Evolutionary conservation across 2,797 vertebrate species (phyloP), one percentile per base, ranked within the genome.

Genomic region (Tolypeutes matacus): DNA sequence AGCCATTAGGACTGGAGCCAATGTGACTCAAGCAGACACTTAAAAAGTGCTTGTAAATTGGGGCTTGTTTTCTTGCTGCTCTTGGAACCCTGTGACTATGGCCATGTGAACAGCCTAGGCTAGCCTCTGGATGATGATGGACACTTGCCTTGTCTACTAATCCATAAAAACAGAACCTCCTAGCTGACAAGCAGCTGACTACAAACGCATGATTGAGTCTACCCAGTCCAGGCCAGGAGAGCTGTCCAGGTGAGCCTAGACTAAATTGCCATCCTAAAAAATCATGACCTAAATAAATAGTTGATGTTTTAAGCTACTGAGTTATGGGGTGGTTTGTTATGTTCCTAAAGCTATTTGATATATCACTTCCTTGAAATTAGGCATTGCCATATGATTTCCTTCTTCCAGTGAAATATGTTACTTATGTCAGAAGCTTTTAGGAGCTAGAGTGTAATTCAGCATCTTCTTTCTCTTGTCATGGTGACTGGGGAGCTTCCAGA

Each of bases 381-480:
- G 46, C 46, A 46, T 46, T 46, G 34, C 12, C 76, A 56, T 12
- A 58, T 31, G 23, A 89, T 73, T 80, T 88, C 9, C 76, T 86
- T 91, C 10, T 80, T 6, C 23, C 58, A 83, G 0, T 62, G 62
- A 97, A 92, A 78, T 80, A 29, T 60, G 53, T 72, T 46, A 75
- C 25, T 70, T 93, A 15, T 86, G 34, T 51, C 20, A 75, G 82
- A 95, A 93, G n/a, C 31, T 56, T 86, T 82, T 86, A 67, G 86
- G 29, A 83, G 23, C 25, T 78, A 7, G 51, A 15, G 15, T 88
- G 29, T 86, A 39, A 46, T 56, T 92, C 64, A 39, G n/a, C 13
- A 56, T 84, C 58, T 91, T 76, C 31, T 49, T 39, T 91, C 29
- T 91, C 39, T 87, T 89, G 31, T 91, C 31, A 27, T 58, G 18